Conservation (phyloP, 2,113 vertebrate genomes). For the Catharus bicknelli region DNA sequence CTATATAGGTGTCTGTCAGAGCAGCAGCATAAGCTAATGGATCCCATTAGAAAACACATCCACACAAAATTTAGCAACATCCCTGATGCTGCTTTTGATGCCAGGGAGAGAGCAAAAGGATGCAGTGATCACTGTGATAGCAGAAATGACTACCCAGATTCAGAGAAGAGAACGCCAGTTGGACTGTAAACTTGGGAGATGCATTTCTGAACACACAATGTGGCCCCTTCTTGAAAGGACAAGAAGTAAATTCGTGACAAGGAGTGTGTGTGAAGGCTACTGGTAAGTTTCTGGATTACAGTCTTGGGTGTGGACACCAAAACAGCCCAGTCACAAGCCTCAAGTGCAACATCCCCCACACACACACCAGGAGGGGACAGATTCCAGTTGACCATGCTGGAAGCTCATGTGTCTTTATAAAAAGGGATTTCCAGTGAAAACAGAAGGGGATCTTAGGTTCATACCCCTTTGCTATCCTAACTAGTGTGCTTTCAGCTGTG, state of each 20-base stretch:
- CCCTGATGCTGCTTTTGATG: background rate
- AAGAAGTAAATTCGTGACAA: background rate
- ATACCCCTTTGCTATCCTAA: accelerated
- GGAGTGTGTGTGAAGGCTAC: background rate
- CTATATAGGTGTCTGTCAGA: background rate
- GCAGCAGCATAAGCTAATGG: background rate
- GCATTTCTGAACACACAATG: background rate
- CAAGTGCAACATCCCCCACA: accelerated
- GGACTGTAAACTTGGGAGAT: background rate
- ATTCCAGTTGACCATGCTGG: background rate
- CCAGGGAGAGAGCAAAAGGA: background rate
- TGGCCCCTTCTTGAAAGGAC: background rate
- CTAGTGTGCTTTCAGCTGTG: no score
- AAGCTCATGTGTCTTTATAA: background rate
- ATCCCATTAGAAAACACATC: background rate
- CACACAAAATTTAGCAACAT: background rate
- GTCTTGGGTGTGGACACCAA: background rate
- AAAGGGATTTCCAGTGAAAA: background rate
- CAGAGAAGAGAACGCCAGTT: background rate
- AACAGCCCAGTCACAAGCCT: background rate
- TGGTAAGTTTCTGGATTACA: background rate
- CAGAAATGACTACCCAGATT: background rate
- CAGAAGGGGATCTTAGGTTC: background rate
- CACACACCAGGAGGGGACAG: accelerated
- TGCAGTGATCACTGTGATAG: background rate